Percentiles rank a stretch among this genome's conserved stretches.
phyloP scores from a whole-genome alignment of 2,888 invertebrate species.

The Drosophila robusta region DNA sequence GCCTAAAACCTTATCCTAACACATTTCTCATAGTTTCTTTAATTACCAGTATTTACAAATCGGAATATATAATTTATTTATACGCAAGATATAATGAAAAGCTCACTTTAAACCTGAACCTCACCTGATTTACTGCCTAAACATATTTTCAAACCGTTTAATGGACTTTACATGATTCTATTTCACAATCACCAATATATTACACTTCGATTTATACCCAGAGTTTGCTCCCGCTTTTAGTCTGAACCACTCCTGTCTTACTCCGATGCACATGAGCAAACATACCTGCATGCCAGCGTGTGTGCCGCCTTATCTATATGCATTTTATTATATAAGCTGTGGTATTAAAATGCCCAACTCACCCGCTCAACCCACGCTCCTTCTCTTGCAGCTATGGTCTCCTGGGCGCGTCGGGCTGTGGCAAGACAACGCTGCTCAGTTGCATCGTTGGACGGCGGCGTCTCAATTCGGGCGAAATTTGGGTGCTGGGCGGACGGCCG shows the following conservation, averaged over 20 bases:
- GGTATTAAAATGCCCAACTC: slow-evolving; percentile 37
- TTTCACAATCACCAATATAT: too few relatives aligned
- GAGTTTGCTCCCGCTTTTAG: background rate
- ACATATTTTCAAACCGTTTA: too few relatives aligned
- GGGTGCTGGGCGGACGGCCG: slow-evolving; percentile 93
- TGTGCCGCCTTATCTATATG: slow-evolving; percentile 35
- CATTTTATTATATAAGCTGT: slow-evolving; percentile 58
- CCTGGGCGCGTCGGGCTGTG: slow-evolving; percentile 95
- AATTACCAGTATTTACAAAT: too few relatives aligned
- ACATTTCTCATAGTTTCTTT: too few relatives aligned
- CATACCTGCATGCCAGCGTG: slow-evolving; percentile 6
- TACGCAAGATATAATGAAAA: too few relatives aligned
- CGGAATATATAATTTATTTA: too few relatives aligned
- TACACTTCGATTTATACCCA: too few relatives aligned
- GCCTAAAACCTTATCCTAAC: too few relatives aligned
- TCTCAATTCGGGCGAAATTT: slow-evolving; percentile 92
- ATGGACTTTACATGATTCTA: too few relatives aligned
- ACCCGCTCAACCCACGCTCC: slow-evolving; percentile 1
- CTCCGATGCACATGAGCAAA: slow-evolving; percentile 8
- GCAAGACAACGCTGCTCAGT: slow-evolving; percentile 94
- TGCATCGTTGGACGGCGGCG: slow-evolving; percentile 93
- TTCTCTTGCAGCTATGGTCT: slow-evolving; percentile 90
- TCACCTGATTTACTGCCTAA: too few relatives aligned
- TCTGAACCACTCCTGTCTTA: slow-evolving; percentile 29
- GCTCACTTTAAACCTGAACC: too few relatives aligned